Conservation (phyloP, 2,113 vertebrate species). For the Vimba vimba region DNA sequence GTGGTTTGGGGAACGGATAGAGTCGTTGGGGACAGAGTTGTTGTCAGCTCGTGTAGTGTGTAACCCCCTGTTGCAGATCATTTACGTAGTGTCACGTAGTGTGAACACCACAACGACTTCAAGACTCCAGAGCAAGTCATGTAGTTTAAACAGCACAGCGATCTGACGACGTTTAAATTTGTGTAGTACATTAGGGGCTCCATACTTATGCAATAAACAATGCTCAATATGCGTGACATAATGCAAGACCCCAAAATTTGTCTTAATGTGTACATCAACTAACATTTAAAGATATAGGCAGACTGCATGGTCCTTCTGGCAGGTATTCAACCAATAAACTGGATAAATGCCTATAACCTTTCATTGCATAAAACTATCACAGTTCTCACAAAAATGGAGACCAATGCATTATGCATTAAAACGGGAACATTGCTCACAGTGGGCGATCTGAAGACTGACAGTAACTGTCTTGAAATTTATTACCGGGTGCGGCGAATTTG, state of each 20-base stretch:
- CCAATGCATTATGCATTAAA: slow-evolving; percentile 32
- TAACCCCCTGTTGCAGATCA: too few species aligned
- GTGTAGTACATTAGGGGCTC: too few species aligned
- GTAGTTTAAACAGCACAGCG: too few species aligned
- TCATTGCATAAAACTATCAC: slow-evolving; percentile 4
- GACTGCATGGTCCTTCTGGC: neutral
- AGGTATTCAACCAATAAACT: slow-evolving; percentile 23
- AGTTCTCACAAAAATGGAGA: slow-evolving; percentile 18
- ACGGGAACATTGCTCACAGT: slow-evolving; percentile 19
- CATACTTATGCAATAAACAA: too few species aligned
- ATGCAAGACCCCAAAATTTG: neutral
- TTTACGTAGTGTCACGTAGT: too few species aligned
- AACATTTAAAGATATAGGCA: neutral
- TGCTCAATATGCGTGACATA: too few species aligned
- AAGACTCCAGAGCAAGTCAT: too few species aligned
- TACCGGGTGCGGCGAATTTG: neutral
- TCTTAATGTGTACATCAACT: neutral
- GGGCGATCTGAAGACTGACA: slow-evolving; percentile 24
- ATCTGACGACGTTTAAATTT: too few species aligned
- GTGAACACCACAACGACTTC: too few species aligned
- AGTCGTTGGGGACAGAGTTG: too few species aligned
- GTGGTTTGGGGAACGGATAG: too few species aligned
- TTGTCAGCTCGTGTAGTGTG: too few species aligned
- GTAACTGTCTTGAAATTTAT: slow-evolving; percentile 29
- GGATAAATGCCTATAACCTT: slow-evolving; percentile 11